Conservation (phyloP, 30 jellyfish, hydroid and myxozoan genomes). For the Aurelia sp. region DNA sequence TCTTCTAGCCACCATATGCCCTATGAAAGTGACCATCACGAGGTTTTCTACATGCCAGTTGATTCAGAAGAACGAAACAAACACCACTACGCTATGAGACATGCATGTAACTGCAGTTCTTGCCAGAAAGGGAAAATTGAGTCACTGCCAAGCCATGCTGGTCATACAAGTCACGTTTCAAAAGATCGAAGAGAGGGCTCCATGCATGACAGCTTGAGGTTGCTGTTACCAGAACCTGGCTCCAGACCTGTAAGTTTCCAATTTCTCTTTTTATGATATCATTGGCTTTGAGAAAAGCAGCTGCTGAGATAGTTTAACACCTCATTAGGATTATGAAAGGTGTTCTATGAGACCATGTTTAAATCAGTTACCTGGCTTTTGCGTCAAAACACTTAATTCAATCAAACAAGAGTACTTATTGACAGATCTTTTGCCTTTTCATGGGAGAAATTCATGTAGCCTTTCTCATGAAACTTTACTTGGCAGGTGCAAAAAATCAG, state of each 20-base stretch:
- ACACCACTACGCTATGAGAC: slow-evolving; percentile 56
- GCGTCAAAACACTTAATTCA: no score
- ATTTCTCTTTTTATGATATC: not conserved
- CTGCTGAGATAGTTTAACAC: no score
- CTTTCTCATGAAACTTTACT: no score
- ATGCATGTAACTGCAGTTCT: slow-evolving; percentile 61
- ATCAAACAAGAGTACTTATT: no score
- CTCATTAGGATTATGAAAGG: no score
- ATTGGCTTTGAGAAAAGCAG: no score
- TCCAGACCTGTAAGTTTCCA: slow-evolving; percentile 45
- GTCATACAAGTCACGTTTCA: slow-evolving; percentile 6
- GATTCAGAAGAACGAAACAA: slow-evolving; percentile 49
- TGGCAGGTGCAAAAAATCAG: no score
- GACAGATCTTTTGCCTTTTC: no score
- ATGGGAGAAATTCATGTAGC: no score
- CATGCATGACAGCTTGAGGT: slow-evolving; percentile 40
- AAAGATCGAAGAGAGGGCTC: slow-evolving; percentile 20
- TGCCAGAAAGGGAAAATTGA: slow-evolving; percentile 72
- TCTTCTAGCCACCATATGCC: slow-evolving; percentile 37
- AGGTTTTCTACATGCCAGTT: slow-evolving; percentile 57
- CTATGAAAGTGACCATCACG: slow-evolving; percentile 63
- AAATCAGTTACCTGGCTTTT: no score
- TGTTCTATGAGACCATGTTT: no score
- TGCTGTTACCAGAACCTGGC: slow-evolving; percentile 57
- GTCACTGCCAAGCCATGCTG: slow-evolving; percentile 10